These are phyloP conservation scores for Macaria notata DNA, from an alignment of 2,888 invertebrate species.

Conservation along the genomic window DNA sequence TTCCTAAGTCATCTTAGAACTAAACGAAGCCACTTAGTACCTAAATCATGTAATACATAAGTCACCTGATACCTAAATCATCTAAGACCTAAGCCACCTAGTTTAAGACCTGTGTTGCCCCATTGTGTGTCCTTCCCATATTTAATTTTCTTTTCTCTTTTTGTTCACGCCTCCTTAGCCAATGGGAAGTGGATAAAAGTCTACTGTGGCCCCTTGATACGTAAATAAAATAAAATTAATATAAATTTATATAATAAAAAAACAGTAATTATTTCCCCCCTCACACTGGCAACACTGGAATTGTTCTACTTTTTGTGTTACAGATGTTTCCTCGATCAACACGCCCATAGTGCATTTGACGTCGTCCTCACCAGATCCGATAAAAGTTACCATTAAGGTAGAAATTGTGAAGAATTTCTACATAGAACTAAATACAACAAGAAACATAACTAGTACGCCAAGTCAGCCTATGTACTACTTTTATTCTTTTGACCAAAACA, in stretches of 20 bases:
- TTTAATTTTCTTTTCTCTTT: slow-evolving; percentile 52
- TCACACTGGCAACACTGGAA: slow-evolving; percentile 19
- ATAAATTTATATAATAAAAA: slow-evolving; percentile 1
- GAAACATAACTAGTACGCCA: slow-evolving; percentile 69
- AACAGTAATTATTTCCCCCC: slow-evolving; percentile 10
- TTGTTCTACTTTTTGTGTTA: slow-evolving; percentile 35
- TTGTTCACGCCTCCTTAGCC: slow-evolving; percentile 72
- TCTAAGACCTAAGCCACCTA: too few species aligned
- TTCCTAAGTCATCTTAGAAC: too few species aligned
- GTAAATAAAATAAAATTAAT: slow-evolving; percentile 55
- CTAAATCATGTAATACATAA: too few species aligned
- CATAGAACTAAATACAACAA: slow-evolving; percentile 64
- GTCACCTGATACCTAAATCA: too few species aligned
- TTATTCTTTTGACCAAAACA: slow-evolving; percentile 74
- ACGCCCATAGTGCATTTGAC: slow-evolving; percentile 86
- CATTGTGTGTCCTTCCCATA: slow-evolving; percentile 9
- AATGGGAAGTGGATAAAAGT: slow-evolving; percentile 63
- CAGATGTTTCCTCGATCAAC: slow-evolving; percentile 65
- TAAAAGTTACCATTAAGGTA: slow-evolving; percentile 83
- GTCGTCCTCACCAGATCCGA: slow-evolving; percentile 82
- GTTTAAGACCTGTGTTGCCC: too few species aligned
- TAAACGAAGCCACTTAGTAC: too few species aligned
- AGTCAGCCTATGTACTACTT: slow-evolving; percentile 79
- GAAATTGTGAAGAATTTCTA: slow-evolving; percentile 83
- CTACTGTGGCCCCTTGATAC: slow-evolving; percentile 73